Base-by-base conservation (phyloP, 2,797 vertebrate genomes). In the Enteromius unitaeniatus region DNA sequence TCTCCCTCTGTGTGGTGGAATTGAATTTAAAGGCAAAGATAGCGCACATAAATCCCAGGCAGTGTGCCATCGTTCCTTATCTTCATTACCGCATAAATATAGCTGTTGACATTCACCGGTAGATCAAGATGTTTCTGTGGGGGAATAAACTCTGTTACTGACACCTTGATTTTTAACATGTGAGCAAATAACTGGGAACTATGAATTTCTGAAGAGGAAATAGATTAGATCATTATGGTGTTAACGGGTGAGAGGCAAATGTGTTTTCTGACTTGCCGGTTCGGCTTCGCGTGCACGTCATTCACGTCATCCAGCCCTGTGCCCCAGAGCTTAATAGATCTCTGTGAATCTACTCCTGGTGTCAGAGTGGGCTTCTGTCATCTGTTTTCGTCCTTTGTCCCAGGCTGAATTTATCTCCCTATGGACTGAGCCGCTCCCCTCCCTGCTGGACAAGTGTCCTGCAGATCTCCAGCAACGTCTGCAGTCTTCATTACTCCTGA, bases 401-500 rank as follows among this genome's bases (percentile, higher is more conserved):
- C 68, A 1, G 1, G 6, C 74, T 64, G 79, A 81, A 85, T 77
- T 23, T 40, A 62, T 72, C 77, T 87, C 84, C 78, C 74, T 34
- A 37, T 34, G 83, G 86, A 81, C 84, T 58, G 53, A 73, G 47
- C 37, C 62, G 51, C 15, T 55, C 64, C 69, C 23, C 84, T 80
- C 78, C 58, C 53, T 47, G 58, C 75, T 73, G 81, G 67, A 74
- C 84, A 78, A 58, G 74, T 79, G 79, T 88, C 87, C 84, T 85
- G 82, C 78, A 79, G 79, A 86, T 81, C 69, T 82, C 85, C 80
- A 82, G 85, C 79, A 72, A 68, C 83, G 81, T 87, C 89, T 86
- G 86, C 86, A 89, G 87, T 92, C 90, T 91, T 92, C 92, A 92
- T 93, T 90, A 92, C 89, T 92, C 90, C 90, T 90, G 90, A 92